Evolutionary conservation across 2,888 invertebrate genomes (phyloP), one percentile per base, ranked within the genome.

Genomic region (Epirrita christyi): DNA sequence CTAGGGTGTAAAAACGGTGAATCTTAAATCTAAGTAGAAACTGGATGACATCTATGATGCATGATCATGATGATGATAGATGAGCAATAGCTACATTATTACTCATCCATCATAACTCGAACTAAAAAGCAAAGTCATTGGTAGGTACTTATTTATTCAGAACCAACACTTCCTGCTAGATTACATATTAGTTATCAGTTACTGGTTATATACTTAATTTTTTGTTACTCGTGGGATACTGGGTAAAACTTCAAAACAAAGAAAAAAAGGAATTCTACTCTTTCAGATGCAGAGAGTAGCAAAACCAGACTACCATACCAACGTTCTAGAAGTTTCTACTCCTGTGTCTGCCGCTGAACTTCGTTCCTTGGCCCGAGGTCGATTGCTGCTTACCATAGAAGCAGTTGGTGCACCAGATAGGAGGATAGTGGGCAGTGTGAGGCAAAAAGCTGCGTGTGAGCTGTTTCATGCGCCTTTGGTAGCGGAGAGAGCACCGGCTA

Each of bases 381-480:
- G 96, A 27, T 85, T 97, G 3, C 85, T 94, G 14, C 88, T 97
- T 8, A 93, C 94, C 0, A 87, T 97, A 9, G 94, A 95, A 74
- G 96, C 96, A 0, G 93, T 94, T 27, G 94, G 93, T 28, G 93
- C 94, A 65, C 94, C 95, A 0, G 93, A 94, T 45, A 81, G 96
- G 42, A 92, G 93, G 61, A 92, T 97, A 45, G 93, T 93, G 14
- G 97, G 97, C 0, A 88, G 89, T 46, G 95, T 97, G 1, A 92
- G 95, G 21, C 95, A 96, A 10, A 93, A 96, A 68, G 94, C 95
- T 0, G 94, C 95, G 0, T 97, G 97, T 74, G 97, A 97, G 81
- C 89, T 97, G 52, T 97, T 96, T 80, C 96, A 97, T 75, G 94
- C 96, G 0, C 92, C 95, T 0, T 77, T 96, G 38, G 86, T 94